Evolutionary conservation across 2,888 invertebrate genomes (phyloP).

Genomic region (Eulithis testata): DNA sequence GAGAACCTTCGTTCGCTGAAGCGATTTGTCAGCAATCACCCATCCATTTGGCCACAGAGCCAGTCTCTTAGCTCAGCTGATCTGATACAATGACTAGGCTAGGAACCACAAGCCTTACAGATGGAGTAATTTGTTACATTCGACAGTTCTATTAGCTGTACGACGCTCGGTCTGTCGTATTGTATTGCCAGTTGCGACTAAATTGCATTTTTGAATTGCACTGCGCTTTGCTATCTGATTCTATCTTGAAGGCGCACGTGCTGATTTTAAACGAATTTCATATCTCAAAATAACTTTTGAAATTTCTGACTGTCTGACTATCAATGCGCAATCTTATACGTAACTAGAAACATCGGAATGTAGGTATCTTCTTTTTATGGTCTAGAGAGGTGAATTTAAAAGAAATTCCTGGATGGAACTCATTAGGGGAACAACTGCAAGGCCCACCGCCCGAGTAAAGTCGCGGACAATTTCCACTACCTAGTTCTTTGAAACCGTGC

Average conservation of each 20-base stretch:
- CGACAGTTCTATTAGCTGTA: slow-evolving; percentile 1
- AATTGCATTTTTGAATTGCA: slow-evolving; percentile 30
- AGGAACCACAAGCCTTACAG: not conserved
- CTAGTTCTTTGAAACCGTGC: too few species aligned
- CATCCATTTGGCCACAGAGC: not conserved
- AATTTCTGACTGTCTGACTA: too few species aligned
- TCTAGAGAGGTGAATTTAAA: too few species aligned
- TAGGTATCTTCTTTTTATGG: too few species aligned
- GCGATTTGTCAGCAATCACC: slow-evolving; percentile 1
- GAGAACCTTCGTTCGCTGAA: not conserved
- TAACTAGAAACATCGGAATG: too few species aligned
- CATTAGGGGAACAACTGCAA: too few species aligned
- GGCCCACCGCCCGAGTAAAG: too few species aligned
- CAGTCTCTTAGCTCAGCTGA: not conserved
- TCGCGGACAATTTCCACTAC: too few species aligned
- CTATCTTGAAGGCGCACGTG: slow-evolving; percentile 10
- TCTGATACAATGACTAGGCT: not conserved
- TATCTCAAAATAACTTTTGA: not conserved
- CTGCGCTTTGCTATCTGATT: slow-evolving; percentile 19
- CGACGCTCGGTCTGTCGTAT: not conserved
- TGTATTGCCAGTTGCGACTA: slow-evolving; percentile 4
- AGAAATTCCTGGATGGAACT: too few species aligned
- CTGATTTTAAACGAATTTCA: not conserved
- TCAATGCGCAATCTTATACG: too few species aligned
- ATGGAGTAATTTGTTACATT: slow-evolving; percentile 5